Percentiles rank a stretch among this genome's conserved stretches.
These are phyloP conservation scores for Mergus octosetaceus DNA, from an alignment of 2,797 vertebrate species.

Conservation along the genomic window DNA sequence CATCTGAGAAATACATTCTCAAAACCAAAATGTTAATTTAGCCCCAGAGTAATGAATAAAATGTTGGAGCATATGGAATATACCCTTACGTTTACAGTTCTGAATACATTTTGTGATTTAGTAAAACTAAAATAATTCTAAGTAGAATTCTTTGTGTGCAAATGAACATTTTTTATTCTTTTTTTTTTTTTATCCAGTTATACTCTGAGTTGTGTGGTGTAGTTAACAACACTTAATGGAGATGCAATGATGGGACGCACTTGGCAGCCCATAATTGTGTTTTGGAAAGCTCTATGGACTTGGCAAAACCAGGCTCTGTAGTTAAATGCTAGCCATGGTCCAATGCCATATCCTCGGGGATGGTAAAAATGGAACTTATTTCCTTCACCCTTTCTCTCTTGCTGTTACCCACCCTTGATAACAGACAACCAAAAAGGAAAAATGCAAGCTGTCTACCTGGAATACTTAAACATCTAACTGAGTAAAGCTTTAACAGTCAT, in stretches of 20 bases:
- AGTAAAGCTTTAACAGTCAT: neutral
- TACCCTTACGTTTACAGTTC: conserved; percentile 3
- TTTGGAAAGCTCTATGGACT: neutral
- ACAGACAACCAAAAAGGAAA: neutral
- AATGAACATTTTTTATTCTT: neutral
- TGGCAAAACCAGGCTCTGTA: neutral
- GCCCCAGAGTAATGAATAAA: neutral
- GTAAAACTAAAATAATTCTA: neutral
- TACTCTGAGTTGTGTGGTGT: neutral
- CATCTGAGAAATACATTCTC: conserved; percentile 2
- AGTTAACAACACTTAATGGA: neutral
- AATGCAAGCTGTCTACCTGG: neutral
- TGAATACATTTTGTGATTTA: neutral
- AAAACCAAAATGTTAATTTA: conserved; percentile 45
- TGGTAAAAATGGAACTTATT: neutral
- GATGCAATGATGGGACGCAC: neutral
- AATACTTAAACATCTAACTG: neutral
- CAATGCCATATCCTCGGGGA: neutral
- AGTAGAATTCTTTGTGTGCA: neutral
- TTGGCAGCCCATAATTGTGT: conserved; percentile 1
- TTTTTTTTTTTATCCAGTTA: neutral
- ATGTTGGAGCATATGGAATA: neutral
- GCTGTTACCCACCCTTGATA: neutral
- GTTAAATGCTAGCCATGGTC: neutral
- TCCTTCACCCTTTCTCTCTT: neutral